A percentile compares a stretch with the other conserved stretches of the same genome.
Conservation (phyloP, 2,113 vertebrate species). For the Aegotheles bennettii region DNA sequence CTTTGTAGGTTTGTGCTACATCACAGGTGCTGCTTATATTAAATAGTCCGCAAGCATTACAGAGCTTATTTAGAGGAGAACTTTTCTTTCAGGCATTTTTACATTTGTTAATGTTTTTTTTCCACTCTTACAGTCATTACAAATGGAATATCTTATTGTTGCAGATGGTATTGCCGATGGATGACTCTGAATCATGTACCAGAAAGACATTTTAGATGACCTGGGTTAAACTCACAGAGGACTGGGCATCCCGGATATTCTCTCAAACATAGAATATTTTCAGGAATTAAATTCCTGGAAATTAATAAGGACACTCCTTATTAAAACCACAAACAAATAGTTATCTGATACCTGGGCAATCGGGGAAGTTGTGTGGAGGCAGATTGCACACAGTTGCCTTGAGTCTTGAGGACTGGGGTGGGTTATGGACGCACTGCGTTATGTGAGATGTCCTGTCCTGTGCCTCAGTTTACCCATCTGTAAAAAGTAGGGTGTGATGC, state of each 20-base stretch:
- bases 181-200: background rate
- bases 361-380: background rate
- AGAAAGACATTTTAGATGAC: background rate
- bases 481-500: background rate
- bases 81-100: constrained; percentile 8
- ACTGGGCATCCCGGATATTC: background rate
- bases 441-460: background rate
- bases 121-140: background rate
- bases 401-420: background rate
- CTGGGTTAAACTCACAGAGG: background rate
- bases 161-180: background rate
- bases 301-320: background rate
- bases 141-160: background rate
- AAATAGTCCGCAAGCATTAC: background rate
- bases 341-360: background rate
- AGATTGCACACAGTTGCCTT: background rate
- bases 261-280: background rate
- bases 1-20: constrained; percentile 26
- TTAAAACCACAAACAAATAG: background rate
- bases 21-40: background rate
- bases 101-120: background rate
- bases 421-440: background rate
- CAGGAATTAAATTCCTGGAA: background rate
- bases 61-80: background rate
- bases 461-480: background rate